Percentiles rank a stretch among this genome's conserved stretches.
Conservation (phyloP, 2,888 invertebrate genomes). For the Labia minor region DNA sequence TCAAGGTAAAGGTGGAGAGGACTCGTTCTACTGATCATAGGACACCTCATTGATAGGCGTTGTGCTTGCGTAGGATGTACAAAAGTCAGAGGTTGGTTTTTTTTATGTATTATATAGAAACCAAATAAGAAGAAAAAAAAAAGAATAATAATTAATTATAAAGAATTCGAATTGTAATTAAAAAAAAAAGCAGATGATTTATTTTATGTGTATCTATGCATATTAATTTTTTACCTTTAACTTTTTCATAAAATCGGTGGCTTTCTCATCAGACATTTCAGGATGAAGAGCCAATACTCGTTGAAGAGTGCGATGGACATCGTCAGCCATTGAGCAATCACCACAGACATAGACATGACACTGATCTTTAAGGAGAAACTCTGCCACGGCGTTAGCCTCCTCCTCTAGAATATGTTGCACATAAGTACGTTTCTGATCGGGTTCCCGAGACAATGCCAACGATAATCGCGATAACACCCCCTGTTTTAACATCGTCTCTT, state of each 20-base stretch:
- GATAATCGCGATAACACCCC: slow-evolving; percentile 68
- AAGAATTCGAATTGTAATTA: no score
- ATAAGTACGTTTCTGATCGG: slow-evolving; percentile 68
- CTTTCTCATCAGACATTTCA: slow-evolving; percentile 64
- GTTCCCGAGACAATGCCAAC: slow-evolving; percentile 72
- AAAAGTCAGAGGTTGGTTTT: no score
- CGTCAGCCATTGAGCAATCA: slow-evolving; percentile 94
- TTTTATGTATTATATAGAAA: no score
- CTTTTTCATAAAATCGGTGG: slow-evolving; percentile 72
- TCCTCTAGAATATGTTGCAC: slow-evolving; percentile 79
- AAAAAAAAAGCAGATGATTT: no score
- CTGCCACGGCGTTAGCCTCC: slow-evolving; percentile 66
- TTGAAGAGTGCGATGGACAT: slow-evolving; percentile 82
- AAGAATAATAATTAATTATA: no score
- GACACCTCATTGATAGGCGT: no score
- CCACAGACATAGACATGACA: slow-evolving; percentile 94
- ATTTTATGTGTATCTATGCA: no score
- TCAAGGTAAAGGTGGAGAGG: no score
- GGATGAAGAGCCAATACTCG: slow-evolving; percentile 65
- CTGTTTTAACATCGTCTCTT: slow-evolving; percentile 55
- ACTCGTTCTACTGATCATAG: no score
- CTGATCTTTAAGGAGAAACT: slow-evolving; percentile 60
- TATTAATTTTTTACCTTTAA: slow-evolving; percentile 75
- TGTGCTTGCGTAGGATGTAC: no score
- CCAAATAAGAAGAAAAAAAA: no score